Conservation (phyloP, 2,888 invertebrate species). For the Lasioglossum lativentre region DNA sequence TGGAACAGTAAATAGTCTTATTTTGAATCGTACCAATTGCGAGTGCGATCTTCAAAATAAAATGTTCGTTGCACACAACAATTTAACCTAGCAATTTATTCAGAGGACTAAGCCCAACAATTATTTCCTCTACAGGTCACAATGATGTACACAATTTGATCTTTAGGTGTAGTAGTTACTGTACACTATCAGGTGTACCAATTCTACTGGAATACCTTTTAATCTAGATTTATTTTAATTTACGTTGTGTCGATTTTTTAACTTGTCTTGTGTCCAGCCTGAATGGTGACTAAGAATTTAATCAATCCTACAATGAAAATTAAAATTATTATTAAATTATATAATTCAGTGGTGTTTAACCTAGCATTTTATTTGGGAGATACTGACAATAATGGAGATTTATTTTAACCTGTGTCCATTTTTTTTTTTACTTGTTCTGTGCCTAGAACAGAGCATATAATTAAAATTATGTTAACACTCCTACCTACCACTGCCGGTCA, state of each 20-base stretch:
- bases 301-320: too few relatives aligned
- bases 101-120: neutral
- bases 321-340: neutral
- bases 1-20: neutral
- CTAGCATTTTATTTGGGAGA: too few relatives aligned
- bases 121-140: too few relatives aligned
- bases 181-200: neutral
- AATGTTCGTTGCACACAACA: neutral
- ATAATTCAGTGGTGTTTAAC: neutral
- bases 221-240: neutral
- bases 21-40: neutral
- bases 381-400: neutral
- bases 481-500: too few relatives aligned
- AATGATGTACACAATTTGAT: neutral
- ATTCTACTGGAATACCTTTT: neutral
- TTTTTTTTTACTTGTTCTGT: neutral
- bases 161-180: neutral
- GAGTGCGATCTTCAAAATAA: neutral
- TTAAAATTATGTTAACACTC: neutral
- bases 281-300: too few relatives aligned
- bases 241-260: too few relatives aligned
- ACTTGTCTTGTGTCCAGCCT: too few relatives aligned
- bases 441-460: neutral
- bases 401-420: neutral
- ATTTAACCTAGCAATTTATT: neutral